phyloP scores from a whole-genome alignment of 2,888 invertebrate species.

The Metalampra italica region DNA sequence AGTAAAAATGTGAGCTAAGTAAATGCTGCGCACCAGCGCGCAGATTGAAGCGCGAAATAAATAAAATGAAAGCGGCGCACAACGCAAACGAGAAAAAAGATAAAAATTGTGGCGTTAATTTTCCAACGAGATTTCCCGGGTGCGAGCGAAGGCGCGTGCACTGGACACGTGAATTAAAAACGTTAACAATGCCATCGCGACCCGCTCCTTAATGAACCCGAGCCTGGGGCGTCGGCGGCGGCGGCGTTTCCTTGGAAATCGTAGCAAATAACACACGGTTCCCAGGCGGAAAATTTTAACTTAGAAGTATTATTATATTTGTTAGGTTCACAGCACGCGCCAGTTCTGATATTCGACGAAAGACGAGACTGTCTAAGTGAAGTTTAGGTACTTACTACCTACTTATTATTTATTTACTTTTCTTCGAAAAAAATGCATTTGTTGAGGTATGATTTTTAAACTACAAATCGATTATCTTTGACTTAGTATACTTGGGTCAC shows the following conservation, averaged over 20 bases:
- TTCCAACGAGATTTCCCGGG: conserved; percentile 73
- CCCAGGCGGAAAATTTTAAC: conserved; percentile 11
- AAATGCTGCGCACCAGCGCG: conserved; percentile 53
- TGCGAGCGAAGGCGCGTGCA: conserved; percentile 60
- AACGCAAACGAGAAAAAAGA: conserved; percentile 45
- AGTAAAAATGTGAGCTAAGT: conserved; percentile 55
- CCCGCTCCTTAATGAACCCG: conserved; percentile 56
- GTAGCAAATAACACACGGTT: conserved; percentile 25
- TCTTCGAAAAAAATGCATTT: no score
- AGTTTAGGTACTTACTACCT: no score
- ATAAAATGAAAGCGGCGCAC: conserved; percentile 63
- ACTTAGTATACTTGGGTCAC: no score
- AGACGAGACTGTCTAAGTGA: neutral
- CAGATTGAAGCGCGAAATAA: conserved; percentile 72
- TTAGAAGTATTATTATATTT: conserved; percentile 10
- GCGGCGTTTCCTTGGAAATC: conserved; percentile 22
- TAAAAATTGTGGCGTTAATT: conserved; percentile 73
- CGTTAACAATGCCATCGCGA: conserved; percentile 69
- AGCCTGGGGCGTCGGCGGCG: conserved; percentile 18
- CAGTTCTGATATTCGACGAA: neutral
- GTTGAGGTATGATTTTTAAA: no score
- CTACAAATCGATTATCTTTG: no score
- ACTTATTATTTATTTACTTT: no score
- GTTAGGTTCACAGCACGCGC: neutral
- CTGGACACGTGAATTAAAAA: conserved; percentile 77